Base-by-base conservation (phyloP, 2,797 vertebrate species). In the Poliocrania exsul region DNA sequence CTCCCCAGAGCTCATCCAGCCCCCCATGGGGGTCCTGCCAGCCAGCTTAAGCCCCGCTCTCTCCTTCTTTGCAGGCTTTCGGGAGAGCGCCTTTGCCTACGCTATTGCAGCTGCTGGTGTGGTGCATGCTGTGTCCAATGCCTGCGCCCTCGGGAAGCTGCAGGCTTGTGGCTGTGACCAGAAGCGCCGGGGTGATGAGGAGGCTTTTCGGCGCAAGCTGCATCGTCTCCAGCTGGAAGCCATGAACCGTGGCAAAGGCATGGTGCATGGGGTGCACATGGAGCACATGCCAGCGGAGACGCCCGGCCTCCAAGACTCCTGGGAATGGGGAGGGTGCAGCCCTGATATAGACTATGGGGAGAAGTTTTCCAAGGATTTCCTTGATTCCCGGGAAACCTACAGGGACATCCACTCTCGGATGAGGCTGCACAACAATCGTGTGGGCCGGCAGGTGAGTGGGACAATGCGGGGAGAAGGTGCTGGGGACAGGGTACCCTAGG, bases 271-370 rank as follows among this genome's bases (percentile, higher is more conserved):
- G 1, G 99, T 99, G 81, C 97, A 97, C 79, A 99, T 99, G 94
- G 99, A 99, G 93, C 98, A 99, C 95, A 98, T 98, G 92, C 99
- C 99, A 0, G 98, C 98, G 0, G 99, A 99, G 58, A 97, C 98
- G 70, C 98, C 98, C 0, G 99, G 99, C 60, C 98, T 99, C 44
- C 99, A 99, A 97, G 99, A 99, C 97, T 99, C 99, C 96, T 99
- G 99, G 99, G 99, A 99, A 74, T 99, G 99, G 99, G 99, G 99
- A 12, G 99, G 99, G 91, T 99, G 99, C 98, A 99, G 99, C 96
- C 99, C 99, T 0, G 99, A 99, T 1, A 99, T 99, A 98, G 99
- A 99, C 95, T 99, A 99, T 51, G 99, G 99, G 61, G 99, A 99
- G 96, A 99, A 99, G 96, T 99, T 99, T 98, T 99, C 99, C 53